These are phyloP conservation scores for Neotoxoptera formosana DNA, from an alignment of 1,140 invertebrate species.

Conservation along the genomic window DNA sequence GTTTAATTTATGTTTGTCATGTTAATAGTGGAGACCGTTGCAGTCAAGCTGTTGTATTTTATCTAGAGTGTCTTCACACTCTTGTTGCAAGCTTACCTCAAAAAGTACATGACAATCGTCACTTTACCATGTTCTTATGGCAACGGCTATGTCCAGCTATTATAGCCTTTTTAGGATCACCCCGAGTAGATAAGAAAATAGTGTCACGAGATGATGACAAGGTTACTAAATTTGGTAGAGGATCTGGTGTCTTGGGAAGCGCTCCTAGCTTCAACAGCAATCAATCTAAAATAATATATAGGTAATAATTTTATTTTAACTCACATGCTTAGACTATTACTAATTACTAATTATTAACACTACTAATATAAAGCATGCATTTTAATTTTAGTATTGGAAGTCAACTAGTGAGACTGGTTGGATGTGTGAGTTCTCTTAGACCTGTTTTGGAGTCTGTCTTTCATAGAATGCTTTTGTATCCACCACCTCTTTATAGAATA, in stretches of 20 bases:
- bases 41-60: slow-evolving; percentile 74
- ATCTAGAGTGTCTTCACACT: slow-evolving; percentile 86
- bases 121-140: slow-evolving; percentile 88
- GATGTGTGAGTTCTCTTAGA: slow-evolving; percentile 80
- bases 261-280: slow-evolving; percentile 78
- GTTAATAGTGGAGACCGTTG: slow-evolving; percentile 62
- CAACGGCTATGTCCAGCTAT: slow-evolving; percentile 90
- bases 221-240: slow-evolving; percentile 67
- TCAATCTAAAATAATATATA: slow-evolving; percentile 86
- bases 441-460: slow-evolving; percentile 91
- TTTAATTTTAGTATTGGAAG: slow-evolving; percentile 78
- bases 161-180: slow-evolving; percentile 84
- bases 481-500: slow-evolving; percentile 80
- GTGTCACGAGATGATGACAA: slow-evolving; percentile 70
- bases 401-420: slow-evolving; percentile 85
- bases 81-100: slow-evolving; percentile 82
- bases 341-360: background rate
- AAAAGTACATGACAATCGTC: slow-evolving; percentile 79
- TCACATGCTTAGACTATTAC: background rate
- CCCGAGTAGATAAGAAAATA: slow-evolving; percentile 77
- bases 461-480: slow-evolving; percentile 89
- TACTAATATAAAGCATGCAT: slow-evolving; percentile 38
- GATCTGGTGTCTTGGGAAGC: slow-evolving; percentile 75
- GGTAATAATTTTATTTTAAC: slow-evolving; percentile 67
- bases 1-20: background rate